These are phyloP conservation scores for Caenorhabditis afra DNA, from an alignment of 2,888 invertebrate species.

Conservation along the genomic window DNA sequence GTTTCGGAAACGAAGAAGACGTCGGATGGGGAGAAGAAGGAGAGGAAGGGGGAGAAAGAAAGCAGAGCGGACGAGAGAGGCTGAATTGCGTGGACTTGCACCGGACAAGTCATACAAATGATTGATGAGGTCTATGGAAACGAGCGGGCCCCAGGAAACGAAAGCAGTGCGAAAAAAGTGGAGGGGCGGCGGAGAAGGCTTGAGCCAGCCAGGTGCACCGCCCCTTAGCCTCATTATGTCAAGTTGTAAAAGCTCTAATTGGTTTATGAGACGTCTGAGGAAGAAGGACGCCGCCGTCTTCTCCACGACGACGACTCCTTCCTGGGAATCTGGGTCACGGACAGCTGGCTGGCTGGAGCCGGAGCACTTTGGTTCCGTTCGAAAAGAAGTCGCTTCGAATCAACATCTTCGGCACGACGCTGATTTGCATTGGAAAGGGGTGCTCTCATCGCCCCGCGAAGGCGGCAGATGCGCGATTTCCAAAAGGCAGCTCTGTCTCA, in stretches of 20 bases:
- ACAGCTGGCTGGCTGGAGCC: background rate
- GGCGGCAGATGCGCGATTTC: conserved; percentile 56
- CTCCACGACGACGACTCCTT: background rate
- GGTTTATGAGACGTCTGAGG: conserved; percentile 31
- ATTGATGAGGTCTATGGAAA: conserved; percentile 61
- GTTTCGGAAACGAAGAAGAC: no score
- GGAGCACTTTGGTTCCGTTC: background rate
- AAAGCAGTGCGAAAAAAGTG: conserved; percentile 9
- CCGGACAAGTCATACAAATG: conserved; percentile 61
- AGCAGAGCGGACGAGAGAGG: background rate
- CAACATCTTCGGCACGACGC: conserved; percentile 30
- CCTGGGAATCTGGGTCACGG: no score
- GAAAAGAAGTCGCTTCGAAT: conserved; percentile 36
- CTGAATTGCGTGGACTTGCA: conserved; percentile 46
- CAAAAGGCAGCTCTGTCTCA: conserved; percentile 15
- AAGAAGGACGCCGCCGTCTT: background rate
- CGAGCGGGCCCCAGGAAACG: conserved; percentile 1
- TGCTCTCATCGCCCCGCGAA: conserved; percentile 25
- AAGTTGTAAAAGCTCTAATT: conserved; percentile 52
- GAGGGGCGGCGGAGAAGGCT: conserved; percentile 15
- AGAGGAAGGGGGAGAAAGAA: conserved; percentile 1
- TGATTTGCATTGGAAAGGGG: conserved; percentile 52
- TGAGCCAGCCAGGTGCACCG: conserved; percentile 36
- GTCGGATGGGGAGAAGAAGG: background rate
- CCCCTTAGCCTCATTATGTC: conserved; percentile 41